Evolutionary conservation across 2,113 vertebrate species (phyloP), one percentile per base, ranked within the genome.

Genomic region (Zeus faber): DNA sequence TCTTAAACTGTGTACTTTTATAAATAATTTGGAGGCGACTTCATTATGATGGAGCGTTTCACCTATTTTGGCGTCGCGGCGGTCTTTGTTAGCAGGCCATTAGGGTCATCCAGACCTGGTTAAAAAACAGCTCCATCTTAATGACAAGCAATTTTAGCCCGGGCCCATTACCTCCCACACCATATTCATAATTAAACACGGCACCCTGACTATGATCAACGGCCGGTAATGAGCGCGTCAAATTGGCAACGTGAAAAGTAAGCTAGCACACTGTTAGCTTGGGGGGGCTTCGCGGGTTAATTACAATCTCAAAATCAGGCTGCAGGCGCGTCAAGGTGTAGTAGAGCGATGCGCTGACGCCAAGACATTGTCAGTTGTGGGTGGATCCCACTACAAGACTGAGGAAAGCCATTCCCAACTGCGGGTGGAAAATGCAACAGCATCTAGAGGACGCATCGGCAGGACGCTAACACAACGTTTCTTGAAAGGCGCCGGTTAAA

Each of bases 191-290:
- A 82, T 47, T 55, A 71, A 77, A 13, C 7, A 22, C 60, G 37
- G 55, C 31, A n/a, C 22, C 1, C 25, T 46, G 74, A 68, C 62
- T 60, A 49, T 79, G 63, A 85, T 72, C 10, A 58, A 71, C 40
- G 24, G 23, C 39, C 24, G 14, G 26, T 41, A 58, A 71, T 46
- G 26, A 71, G 31, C 10, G 50, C 35, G 56, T 70, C 51, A 51
- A 13, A 17, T 9, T 2, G 13, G 10, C 11, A 7, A 31, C 5
- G 18, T 27, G 23, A 25, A 17, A 23, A 33, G 37, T 13, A 17
- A n/a, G 23, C 31, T 39, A 53, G 27, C 9, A 5, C 45, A 0
- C 6, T 16, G 37, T 41, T 44, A 23, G 25, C n/a, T 50, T 59
- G 48, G 60, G 26, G 3, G 17, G 40, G 10, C 0, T 4, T 2